Base-by-base conservation (phyloP, 2,888 invertebrate species). In the Melinaea menophilus region DNA sequence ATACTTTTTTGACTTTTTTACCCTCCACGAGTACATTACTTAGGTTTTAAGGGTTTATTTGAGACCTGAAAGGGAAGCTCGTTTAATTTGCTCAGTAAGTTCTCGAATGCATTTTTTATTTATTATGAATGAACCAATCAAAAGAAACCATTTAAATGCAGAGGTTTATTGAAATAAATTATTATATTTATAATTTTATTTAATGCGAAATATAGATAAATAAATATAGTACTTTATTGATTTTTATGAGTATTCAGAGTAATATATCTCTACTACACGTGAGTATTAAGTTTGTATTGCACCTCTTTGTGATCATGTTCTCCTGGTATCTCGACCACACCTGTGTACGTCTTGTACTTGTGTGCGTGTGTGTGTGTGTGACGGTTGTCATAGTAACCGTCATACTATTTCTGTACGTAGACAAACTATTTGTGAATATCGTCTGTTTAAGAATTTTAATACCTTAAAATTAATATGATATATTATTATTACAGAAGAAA, bases 381-480 rank as follows among this genome's bases (percentile, higher is more conserved):
- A 63, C 67, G 66, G 67, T 59, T 58, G 63, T 35, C 63, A 66
- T 69, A 62, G 67, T 63, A 51, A 67, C 65, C 59, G 59, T 45
- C 58, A 57, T 62, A 51, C 55, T 62, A 46, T 58, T 62, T 62
- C 54, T 58, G 13, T 35, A 35, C 37, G 57, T 54, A 51, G 56
- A 60, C 34, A 60, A 60, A 61, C 31, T 48, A 22, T 48, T 59
- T 51, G 51, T 54, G 51, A 41, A 55, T 12, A 37, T 61, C 12
- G 35, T 31, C 51, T 31, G 2, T 31, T 31, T 51, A n/a, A 9
- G 5, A 22, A n/a, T 12, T 7, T 22, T 51, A 31, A 9, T 41
- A 5, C 9, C 3, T 41, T 9, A 9, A 41, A 41, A 9, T 5
- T 41, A 35, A 37, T 5, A 37, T 4, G 7, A 5, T 2, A 37